Evolutionary conservation across 2,797 vertebrate species (phyloP).

Genomic region (Mus minutoides): DNA sequence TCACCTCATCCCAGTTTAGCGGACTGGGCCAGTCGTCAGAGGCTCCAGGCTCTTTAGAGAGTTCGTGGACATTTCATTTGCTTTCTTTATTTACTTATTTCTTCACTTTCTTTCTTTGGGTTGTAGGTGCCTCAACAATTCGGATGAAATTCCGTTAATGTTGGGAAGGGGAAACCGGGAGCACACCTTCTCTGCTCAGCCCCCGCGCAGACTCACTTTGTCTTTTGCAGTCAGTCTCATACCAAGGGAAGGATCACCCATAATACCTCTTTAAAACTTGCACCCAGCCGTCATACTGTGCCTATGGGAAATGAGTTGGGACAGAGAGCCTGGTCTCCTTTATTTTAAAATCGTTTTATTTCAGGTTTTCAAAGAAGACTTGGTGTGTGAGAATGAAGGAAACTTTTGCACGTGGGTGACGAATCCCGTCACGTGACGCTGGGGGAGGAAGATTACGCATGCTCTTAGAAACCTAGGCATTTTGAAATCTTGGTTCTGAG

Average conservation of each 20-base stretch:
- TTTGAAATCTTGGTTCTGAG: slow-evolving; percentile 60
- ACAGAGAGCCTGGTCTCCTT: slow-evolving; percentile 67
- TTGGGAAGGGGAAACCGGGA: slow-evolving; percentile 6
- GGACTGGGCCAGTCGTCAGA: neutral
- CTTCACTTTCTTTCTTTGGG: neutral
- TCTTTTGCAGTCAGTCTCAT: slow-evolving; percentile 60
- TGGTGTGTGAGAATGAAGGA: neutral
- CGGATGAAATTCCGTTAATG: slow-evolving; percentile 51
- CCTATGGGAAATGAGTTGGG: slow-evolving; percentile 48
- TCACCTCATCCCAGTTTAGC: neutral
- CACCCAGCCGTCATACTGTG: slow-evolving; percentile 56
- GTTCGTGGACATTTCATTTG: neutral
- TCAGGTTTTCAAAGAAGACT: slow-evolving; percentile 44
- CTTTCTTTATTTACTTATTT: neutral
- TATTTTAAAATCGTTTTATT: slow-evolving; percentile 66
- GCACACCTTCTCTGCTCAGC: neutral
- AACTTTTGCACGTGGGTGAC: neutral
- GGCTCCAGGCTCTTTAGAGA: neutral
- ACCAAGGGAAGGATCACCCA: slow-evolving; percentile 44
- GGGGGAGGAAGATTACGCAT: neutral
- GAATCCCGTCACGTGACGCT: neutral
- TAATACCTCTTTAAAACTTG: slow-evolving; percentile 34
- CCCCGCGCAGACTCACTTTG: slow-evolving; percentile 46
- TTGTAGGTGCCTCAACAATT: slow-evolving; percentile 14
- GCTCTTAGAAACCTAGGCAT: slow-evolving; percentile 62